phyloP scores from a whole-genome alignment of 2,888 invertebrate genomes.

The Cataglyphis albicans region DNA sequence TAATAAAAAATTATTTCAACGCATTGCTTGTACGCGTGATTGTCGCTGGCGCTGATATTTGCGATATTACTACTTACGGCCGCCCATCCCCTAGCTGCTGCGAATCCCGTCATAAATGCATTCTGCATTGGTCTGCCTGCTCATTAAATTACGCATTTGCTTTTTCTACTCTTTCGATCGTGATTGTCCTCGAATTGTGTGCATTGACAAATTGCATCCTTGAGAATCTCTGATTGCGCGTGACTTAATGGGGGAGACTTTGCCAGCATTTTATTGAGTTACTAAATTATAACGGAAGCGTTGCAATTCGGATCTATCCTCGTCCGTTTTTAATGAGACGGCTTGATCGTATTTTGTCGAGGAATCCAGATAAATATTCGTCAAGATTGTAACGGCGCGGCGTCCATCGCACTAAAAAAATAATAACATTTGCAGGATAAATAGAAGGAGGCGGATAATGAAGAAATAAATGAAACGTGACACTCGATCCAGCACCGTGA shows the following conservation, averaged over 20 bases:
- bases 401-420: constrained; percentile 50
- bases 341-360: constrained; percentile 60
- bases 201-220: constrained; percentile 25
- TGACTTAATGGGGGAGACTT: constrained; percentile 39
- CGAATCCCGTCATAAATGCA: constrained; percentile 32
- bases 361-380: constrained; percentile 61
- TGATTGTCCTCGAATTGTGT: constrained; percentile 15
- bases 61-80: constrained; percentile 41
- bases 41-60: constrained; percentile 33
- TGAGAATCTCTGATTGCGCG: constrained; percentile 51
- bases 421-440: constrained; percentile 51
- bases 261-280: constrained; percentile 58
- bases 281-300: constrained; percentile 64
- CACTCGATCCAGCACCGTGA: constrained; percentile 55
- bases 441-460: constrained; percentile 51
- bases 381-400: constrained; percentile 40
- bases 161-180: constrained; percentile 12
- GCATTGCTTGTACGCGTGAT: constrained; percentile 13
- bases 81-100: constrained; percentile 6
- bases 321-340: constrained; percentile 52
- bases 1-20: constrained; percentile 23
- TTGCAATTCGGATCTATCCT: constrained; percentile 58
- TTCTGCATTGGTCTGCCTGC: constrained; percentile 8
- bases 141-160: constrained; percentile 43
- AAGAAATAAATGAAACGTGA: constrained; percentile 57